Base-by-base conservation (phyloP, 2,113 vertebrate genomes). In the Hemichromis elongatus region DNA sequence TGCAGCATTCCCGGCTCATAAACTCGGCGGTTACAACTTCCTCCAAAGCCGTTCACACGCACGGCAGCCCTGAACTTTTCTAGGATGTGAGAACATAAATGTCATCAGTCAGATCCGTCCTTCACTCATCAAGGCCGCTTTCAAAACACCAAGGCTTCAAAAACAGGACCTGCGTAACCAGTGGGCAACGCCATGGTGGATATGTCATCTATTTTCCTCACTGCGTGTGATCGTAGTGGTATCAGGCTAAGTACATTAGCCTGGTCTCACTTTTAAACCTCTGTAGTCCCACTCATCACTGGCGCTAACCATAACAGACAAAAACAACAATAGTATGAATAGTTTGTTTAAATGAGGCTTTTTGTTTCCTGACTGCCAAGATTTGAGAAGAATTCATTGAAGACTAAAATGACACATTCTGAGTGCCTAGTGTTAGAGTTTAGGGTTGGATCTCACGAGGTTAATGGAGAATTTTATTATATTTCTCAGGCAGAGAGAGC, bases 281-380 rank as follows among this genome's bases (percentile, higher is more conserved):
- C 63, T 45, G 3, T 2, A 21, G 16, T 13, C 19, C 0, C 0
- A 21, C n/a, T 66, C n/a, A 66, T 66, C 61, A 66, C 14, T 40
- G 35, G 61, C 7, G 6, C 61, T 14, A 66, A 45, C 0, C 13
- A 33, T 33, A 59, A 59, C 56, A 33, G 1, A 9, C 56, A 2
- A 59, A 30, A 59, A 18, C 14, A 18, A 59, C 56, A 59, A 57
- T 9, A 30, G 14, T 57, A 57, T 28, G 1, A 28, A 4, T 57
- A 4, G 0, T 8, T 21, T 53, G 19, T 13, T 55, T 40, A 4
- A 40, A 40, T 42, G 10, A 1, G 37, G 35, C 0, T 40, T 40
- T 45, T 55, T 1, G 26, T 18, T 68, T 42, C 7, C n/a, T 1
- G 1, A 42, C 19, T 3, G 13, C 7, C n/a, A 42, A 68, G 63